Conservation (phyloP, 2,113 vertebrate species). For the Corydoras sp. region DNA sequence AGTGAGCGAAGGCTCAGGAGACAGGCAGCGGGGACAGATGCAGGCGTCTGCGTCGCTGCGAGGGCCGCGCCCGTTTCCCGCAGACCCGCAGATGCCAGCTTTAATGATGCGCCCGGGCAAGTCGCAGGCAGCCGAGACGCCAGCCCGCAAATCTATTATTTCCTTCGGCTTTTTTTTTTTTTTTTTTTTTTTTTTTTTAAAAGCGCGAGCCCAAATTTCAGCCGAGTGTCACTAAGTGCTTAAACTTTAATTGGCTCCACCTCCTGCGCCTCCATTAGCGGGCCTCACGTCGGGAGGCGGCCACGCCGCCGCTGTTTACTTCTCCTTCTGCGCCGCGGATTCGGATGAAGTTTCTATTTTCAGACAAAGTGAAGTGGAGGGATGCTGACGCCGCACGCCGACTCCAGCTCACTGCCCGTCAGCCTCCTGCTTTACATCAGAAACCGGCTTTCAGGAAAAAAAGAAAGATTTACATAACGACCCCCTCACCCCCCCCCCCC, state of each 20-base stretch:
- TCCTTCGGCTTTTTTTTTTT: conserved; percentile 44
- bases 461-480: neutral
- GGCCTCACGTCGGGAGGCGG: conserved; percentile 53
- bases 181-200: neutral
- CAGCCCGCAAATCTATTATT: conserved; percentile 63
- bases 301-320: neutral
- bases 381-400: conserved; percentile 19
- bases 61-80: conserved; percentile 71
- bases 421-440: neutral
- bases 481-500: no score
- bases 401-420: conserved; percentile 3
- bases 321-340: neutral
- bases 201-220: conserved; percentile 58
- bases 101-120: conserved; percentile 61
- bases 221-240: conserved; percentile 52
- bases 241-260: conserved; percentile 64
- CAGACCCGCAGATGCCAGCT: conserved; percentile 65
- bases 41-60: conserved; percentile 71
- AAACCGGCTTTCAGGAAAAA: neutral
- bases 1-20: conserved; percentile 81
- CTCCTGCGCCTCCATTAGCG: conserved; percentile 52
- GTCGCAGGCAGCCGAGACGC: conserved; percentile 55
- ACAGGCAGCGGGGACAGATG: conserved; percentile 82
- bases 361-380: neutral
- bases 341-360: no score